Evolutionary conservation across 2,113 vertebrate genomes (phyloP), one percentile per base, ranked within the genome.

Genomic region (Brachypteracias leptosomus): DNA sequence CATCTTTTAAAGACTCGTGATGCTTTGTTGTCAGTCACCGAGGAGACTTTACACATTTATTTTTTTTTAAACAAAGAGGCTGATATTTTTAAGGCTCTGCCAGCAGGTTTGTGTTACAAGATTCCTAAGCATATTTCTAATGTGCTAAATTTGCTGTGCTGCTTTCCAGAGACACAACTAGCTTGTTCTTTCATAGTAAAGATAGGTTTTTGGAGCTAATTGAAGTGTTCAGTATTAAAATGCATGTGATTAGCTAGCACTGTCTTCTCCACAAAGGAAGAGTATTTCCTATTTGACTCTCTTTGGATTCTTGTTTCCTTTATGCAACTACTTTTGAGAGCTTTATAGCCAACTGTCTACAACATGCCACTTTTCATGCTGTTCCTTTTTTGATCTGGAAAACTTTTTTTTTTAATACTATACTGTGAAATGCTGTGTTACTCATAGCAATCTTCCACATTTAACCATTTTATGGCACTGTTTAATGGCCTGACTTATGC

Each of bases 331-430:
- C 10, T 75, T 78, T 22, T 13, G n/a, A 88, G 51, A 88, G 17
- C 33, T 73, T 90, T 88, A 76, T 70, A 51, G 40, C 44, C n/a
- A 70, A 22, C 46, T 54, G 16, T 83, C 75, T 76, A 76, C 36
- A 78, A 29, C 72, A 62, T 31, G 28, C 36, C 18, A 28, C 21
- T 80, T 90, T 68, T 49, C 10, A 2, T 68, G 52, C 47, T 89
- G 18, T 91, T 93, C 61, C 65, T 79, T 93, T 84, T 94, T 91
- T 80, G 62, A 71, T 76, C 40, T 88, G 85, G 78, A 96, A 88
- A 89, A 33, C 2, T 33, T 70, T 40, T 61, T 52, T 10, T 52
- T 16, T 79, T 74, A 29, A 62, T 61, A 31, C 31, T 75, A 15
- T 35, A 84, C 7, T 71, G 24, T 59, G 35, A 35, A 94, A 57